Evolutionary conservation across 1,140 invertebrate species (phyloP).

Genomic region (Ephestia elutella): DNA sequence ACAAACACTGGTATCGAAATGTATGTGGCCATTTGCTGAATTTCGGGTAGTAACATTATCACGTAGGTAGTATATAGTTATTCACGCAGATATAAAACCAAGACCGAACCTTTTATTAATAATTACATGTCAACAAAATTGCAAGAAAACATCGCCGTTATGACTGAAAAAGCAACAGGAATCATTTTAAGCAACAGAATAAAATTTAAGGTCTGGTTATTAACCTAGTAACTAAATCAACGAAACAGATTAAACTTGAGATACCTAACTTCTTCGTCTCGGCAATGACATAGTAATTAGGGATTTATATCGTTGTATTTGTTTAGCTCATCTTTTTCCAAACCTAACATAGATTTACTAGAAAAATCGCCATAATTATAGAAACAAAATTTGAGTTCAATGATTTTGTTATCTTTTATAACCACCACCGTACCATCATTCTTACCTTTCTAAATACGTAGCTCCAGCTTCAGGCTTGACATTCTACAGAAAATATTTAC

Average conservation of each 20-base stretch:
- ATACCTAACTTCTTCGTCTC: background rate
- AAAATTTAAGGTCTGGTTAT: background rate
- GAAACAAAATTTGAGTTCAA: too few relatives aligned
- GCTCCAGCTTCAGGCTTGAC: constrained; percentile 22
- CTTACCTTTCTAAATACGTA: background rate
- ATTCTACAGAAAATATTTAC: constrained; percentile 34
- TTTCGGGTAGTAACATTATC: too few relatives aligned
- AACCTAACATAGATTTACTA: constrained; percentile 15
- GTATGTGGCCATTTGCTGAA: too few relatives aligned
- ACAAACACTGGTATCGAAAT: too few relatives aligned
- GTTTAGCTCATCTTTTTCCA: constrained; percentile 59
- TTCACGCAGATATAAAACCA: too few relatives aligned
- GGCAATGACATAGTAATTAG: constrained; percentile 14
- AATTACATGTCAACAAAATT: background rate
- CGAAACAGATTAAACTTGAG: background rate
- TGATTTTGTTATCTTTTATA: too few relatives aligned
- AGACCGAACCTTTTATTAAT: too few relatives aligned
- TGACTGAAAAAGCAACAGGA: constrained; percentile 45
- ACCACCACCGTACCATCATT: background rate
- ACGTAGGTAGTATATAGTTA: too few relatives aligned
- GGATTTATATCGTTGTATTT: constrained; percentile 62
- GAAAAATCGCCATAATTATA: background rate
- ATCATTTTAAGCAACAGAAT: background rate
- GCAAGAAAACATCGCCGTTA: constrained; percentile 30
- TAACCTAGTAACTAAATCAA: constrained; percentile 4